Conservation (phyloP, 1,140 invertebrate genomes). For the Ceratosolen fusciceps region DNA sequence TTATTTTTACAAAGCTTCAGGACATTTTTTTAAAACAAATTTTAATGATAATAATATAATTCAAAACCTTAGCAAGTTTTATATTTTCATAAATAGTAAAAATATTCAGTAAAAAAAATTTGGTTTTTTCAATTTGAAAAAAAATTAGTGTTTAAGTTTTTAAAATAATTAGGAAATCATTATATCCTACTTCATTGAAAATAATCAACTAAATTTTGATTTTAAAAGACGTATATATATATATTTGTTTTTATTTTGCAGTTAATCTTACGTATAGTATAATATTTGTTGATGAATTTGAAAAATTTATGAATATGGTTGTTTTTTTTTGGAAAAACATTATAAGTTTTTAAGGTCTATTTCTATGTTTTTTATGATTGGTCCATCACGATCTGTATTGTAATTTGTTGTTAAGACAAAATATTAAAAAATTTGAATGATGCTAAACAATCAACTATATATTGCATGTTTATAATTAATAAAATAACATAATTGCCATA, state of each 20-base stretch:
- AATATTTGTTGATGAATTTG: conserved; percentile 63
- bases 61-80: conserved; percentile 11
- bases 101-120: conserved; percentile 68
- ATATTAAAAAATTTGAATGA: conserved; percentile 47
- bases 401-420: conserved; percentile 27
- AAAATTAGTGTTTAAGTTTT: conserved; percentile 17
- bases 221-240: conserved; percentile 54
- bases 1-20: too few relatives aligned
- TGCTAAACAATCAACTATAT: conserved; percentile 46
- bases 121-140: conserved; percentile 55
- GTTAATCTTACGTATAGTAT: conserved; percentile 55
- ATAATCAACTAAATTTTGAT: conserved; percentile 28
- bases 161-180: conserved; percentile 63
- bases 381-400: conserved; percentile 51
- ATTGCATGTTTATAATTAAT: conserved; percentile 46
- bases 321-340: conserved; percentile 51
- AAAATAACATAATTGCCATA: conserved; percentile 49
- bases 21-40: too few relatives aligned
- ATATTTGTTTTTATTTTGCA: conserved; percentile 48
- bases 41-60: conserved; percentile 6
- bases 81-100: conserved; percentile 18
- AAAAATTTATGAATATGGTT: conserved; percentile 47
- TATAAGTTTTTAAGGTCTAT: conserved; percentile 54
- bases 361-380: conserved; percentile 50
- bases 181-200: conserved; percentile 66